These are phyloP conservation scores for Formica aserva DNA, from an alignment of 2,888 invertebrate species.

Conservation along the genomic window DNA sequence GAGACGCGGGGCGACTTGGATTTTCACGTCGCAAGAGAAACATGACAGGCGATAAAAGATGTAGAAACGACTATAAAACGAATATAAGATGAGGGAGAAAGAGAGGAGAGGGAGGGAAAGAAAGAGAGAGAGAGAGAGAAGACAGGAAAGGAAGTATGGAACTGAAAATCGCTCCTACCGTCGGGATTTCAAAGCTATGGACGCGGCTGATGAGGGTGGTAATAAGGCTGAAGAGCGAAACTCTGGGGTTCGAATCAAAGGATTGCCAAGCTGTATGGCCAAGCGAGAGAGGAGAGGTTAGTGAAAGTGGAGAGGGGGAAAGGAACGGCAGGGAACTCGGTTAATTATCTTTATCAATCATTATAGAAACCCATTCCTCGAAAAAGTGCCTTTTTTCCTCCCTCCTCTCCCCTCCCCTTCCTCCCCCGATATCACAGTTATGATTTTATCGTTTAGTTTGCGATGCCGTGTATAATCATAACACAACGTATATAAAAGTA, in stretches of 20 bases:
- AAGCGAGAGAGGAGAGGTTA: conserved; percentile 49
- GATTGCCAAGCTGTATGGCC: conserved; percentile 73
- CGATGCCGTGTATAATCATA: conserved; percentile 49
- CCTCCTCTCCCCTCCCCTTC: too few species aligned
- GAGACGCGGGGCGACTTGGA: conserved; percentile 66
- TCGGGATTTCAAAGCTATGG: conserved; percentile 72
- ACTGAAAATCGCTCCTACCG: conserved; percentile 75
- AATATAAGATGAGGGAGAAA: conserved; percentile 15
- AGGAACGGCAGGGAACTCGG: conserved; percentile 69
- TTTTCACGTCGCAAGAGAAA: conserved; percentile 71
- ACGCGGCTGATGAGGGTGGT: conserved; percentile 61
- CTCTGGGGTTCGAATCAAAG: conserved; percentile 77
- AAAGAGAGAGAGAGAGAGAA: conserved; percentile 1
- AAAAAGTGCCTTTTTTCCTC: conserved; percentile 57
- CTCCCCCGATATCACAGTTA: conserved; percentile 4
- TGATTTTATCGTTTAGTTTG: conserved; percentile 71
- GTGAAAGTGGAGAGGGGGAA: conserved; percentile 44
- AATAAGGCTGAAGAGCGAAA: conserved; percentile 61
- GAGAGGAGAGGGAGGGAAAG: conserved; percentile 15
- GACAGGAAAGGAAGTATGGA: conserved; percentile 31
- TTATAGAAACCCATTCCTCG: conserved; percentile 78
- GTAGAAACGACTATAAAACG: conserved; percentile 21
- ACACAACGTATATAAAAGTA: conserved; percentile 51
- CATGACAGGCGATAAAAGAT: conserved; percentile 47
- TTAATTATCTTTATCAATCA: conserved; percentile 84